Conservation (phyloP, 2,113 vertebrate species). For the Leiothrix lutea region DNA sequence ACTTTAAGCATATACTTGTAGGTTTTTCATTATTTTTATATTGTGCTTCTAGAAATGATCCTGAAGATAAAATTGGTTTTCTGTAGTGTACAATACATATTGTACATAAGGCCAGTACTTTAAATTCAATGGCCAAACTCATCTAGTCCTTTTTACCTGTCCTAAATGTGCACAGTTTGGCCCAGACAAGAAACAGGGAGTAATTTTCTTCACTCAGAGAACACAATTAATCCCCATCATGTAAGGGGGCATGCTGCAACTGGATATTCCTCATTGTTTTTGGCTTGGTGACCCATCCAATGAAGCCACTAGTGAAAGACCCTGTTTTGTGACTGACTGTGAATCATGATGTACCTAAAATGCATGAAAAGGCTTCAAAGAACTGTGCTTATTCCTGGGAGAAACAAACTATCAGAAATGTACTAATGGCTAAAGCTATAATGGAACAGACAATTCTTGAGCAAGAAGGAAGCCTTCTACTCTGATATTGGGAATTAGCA, state of each 20-base stretch:
- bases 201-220: not conserved
- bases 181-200: not conserved
- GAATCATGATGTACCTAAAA: not conserved
- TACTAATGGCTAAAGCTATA: not conserved
- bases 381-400: not conserved
- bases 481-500: not conserved
- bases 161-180: not conserved
- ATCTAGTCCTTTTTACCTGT: not conserved
- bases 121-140: not conserved
- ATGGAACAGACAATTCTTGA: not conserved
- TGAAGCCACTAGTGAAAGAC: not conserved
- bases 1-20: not conserved
- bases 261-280: not conserved
- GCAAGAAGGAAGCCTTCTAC: not conserved
- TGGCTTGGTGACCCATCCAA: not conserved
- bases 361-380: not conserved
- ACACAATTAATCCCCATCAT: not conserved
- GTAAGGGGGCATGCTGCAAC: not conserved
- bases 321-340: not conserved
- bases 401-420: not conserved
- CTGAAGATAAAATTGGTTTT: not conserved
- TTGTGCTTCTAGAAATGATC: not conserved
- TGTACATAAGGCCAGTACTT: not conserved
- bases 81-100: accelerated
- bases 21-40: not conserved